These are phyloP conservation scores for Myotis davidii DNA, from an alignment of 2,113 vertebrate genomes.

Conservation along the genomic window DNA sequence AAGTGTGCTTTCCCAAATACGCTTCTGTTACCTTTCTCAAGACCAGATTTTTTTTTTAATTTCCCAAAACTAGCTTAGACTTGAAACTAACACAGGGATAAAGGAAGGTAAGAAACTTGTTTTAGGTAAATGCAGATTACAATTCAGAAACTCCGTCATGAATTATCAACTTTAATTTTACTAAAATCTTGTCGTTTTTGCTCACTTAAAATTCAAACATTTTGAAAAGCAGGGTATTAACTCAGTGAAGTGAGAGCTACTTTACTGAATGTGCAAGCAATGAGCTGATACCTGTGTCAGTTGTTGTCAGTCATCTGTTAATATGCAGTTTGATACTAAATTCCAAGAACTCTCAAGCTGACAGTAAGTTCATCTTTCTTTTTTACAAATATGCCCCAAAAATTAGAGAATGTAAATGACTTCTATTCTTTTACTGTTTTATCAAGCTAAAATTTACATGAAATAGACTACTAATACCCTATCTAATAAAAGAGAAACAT, in stretches of 20 bases:
- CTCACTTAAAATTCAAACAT: not conserved
- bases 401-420: not conserved
- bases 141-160: not conserved
- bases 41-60: not conserved
- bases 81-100: not conserved
- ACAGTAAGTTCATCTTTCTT: not conserved
- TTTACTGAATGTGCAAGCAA: not conserved
- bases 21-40: not conserved
- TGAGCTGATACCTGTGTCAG: not conserved
- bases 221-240: constrained; percentile 6
- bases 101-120: not conserved
- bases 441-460: not conserved
- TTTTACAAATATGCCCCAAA: not conserved
- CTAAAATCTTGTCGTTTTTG: not conserved
- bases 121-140: not conserved
- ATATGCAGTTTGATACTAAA: not conserved
- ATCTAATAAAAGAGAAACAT: too few relatives aligned
- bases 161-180: constrained; percentile 2
- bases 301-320: not conserved
- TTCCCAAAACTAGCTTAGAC: not conserved
- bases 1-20: not conserved
- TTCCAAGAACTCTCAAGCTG: not conserved
- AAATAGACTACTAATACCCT: not conserved
- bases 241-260: not conserved
- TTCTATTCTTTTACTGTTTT: constrained; percentile 11